phyloP scores from a whole-genome alignment of 2,888 invertebrate genomes.

The Cistogaster globosa region DNA sequence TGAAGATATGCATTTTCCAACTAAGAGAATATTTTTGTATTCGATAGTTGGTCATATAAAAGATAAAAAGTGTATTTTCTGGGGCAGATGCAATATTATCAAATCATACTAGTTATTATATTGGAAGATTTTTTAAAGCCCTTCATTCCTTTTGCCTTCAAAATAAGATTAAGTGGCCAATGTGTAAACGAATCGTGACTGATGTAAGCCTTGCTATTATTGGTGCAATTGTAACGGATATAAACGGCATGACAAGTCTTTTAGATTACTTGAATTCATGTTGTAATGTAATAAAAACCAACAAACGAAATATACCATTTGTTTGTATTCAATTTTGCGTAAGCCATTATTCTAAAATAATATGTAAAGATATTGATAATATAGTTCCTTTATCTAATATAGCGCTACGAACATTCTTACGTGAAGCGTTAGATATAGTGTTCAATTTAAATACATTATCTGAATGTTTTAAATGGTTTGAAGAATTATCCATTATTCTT shows the following conservation, averaged over 20 bases:
- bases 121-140: too few relatives aligned
- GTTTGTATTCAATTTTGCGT: constrained; percentile 22
- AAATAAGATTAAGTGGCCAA: too few relatives aligned
- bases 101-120: too few relatives aligned
- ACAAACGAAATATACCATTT: not conserved
- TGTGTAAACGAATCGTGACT: too few relatives aligned
- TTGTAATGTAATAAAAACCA: too few relatives aligned
- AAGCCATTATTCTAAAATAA: too few relatives aligned
- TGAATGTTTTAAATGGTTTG: constrained; percentile 8
- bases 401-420: constrained; percentile 3
- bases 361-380: too few relatives aligned
- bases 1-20: too few relatives aligned
- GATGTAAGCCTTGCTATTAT: too few relatives aligned
- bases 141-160: too few relatives aligned
- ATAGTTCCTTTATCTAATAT: too few relatives aligned
- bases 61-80: constrained; percentile 3
- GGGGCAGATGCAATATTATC: constrained; percentile 17
- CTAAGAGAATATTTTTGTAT: constrained; percentile 25
- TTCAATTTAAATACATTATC: constrained; percentile 6
- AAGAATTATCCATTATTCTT: not conserved
- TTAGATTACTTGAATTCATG: not conserved
- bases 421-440: constrained; percentile 3
- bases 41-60: constrained; percentile 6
- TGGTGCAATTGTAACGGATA: constrained; percentile 1
- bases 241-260: not conserved